These are phyloP conservation scores for Bombus vancouverensis DNA, from an alignment of 1,140 invertebrate genomes.

Conservation along the genomic window DNA sequence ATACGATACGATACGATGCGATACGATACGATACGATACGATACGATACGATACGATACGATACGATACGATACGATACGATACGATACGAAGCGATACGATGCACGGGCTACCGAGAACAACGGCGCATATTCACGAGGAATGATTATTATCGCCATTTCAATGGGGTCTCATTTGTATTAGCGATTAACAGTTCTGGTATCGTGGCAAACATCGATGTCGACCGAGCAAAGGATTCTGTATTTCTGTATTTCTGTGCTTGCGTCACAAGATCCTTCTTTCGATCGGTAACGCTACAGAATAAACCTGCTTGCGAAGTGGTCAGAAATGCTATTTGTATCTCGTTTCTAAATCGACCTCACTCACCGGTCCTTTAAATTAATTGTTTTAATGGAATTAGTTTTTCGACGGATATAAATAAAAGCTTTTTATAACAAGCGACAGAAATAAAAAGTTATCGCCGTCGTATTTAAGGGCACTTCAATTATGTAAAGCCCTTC, in stretches of 20 bases:
- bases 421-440: background rate
- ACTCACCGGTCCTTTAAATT: background rate
- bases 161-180: too few relatives aligned
- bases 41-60: too few relatives aligned
- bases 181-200: too few relatives aligned
- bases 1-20: too few relatives aligned
- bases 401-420: background rate
- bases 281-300: too few relatives aligned
- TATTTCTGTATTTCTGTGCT: background rate
- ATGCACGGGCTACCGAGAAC: too few relatives aligned
- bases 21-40: too few relatives aligned
- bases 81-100: too few relatives aligned
- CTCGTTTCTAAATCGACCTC: background rate
- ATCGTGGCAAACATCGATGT: background rate
- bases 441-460: background rate
- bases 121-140: background rate
- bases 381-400: background rate
- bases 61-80: too few relatives aligned
- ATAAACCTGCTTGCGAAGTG: background rate
- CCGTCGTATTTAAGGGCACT: constrained; percentile 16
- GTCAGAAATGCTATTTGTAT: background rate
- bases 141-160: background rate
- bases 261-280: too few relatives aligned
- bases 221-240: background rate
- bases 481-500: background rate